Base-by-base conservation (phyloP, 2,888 invertebrate genomes). In the Netelia fuscicornis region DNA sequence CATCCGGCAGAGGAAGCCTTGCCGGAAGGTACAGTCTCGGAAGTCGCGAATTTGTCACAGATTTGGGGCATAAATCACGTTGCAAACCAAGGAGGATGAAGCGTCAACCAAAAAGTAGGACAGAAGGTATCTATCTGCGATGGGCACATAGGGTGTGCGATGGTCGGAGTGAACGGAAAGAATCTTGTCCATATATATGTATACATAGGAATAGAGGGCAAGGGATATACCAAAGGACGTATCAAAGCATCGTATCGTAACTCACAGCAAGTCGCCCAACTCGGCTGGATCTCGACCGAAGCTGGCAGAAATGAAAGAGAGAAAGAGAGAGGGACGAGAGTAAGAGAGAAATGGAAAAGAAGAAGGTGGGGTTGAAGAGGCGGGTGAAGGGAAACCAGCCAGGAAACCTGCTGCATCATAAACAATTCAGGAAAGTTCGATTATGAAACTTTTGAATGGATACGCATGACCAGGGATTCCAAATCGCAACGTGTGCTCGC, bases 391-490 rank as follows among this genome's bases (percentile, higher is more conserved):
- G 65, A 42, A 13, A 0, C 11, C 10, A 48, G 48, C 60, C 30
- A 37, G 72, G 42, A 72, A 80, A 65, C 72, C 60, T 52, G 76
- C 76, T 85, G 81, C 85, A 87, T 88, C 89, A 91, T 93, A 93
- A 93, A 93, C 92, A 92, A 92, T 91, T 91, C 91, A 86, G 89
- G 86, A 90, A 93, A 93, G 89, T 93, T 93, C 91, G 92, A 93
- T 93, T 93, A 92, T 92, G 91, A 92, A 93, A 93, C 90, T 93
- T 93, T 91, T 89, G 87, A 87, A 89, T 85, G 89, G 86, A 83
- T 86, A 70, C 71, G 77, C 56, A 77, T 79, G 74, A 64, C 60
- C 71, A 70, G 76, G 30, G 42, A 58, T 20, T 37, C 62, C 70
- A 77, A 81, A 83, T 78, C 82, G 68, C 71, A 72, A 76, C 76